Base-by-base conservation (phyloP, 1,140 invertebrate genomes). In the Musca vetustissima region DNA sequence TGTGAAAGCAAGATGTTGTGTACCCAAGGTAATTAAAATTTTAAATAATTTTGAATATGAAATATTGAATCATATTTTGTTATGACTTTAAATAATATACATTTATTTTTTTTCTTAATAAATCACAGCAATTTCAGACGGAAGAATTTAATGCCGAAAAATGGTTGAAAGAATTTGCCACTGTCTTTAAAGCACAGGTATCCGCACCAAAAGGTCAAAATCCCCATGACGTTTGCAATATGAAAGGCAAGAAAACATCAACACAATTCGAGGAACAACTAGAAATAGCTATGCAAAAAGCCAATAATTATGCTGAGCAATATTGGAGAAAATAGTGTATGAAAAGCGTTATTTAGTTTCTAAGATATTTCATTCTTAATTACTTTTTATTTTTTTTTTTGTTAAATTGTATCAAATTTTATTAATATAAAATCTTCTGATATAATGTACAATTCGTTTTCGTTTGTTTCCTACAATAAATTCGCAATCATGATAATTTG, bases 1-100 rank as follows among this genome's bases (percentile, higher is more conserved):
- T 65, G 79, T 90, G 1, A 88, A 87, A 76, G 89, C 87, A 2
- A 80, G 88, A 50, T 90, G 89, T 76, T 86, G 84, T 72, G 85
- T 91, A 43, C 89, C 89, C 32, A 77, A 87, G 71, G 76, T 78
- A 55, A 28, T 25, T n/a, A n/a, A n/a, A n/a, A n/a, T n/a, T n/a
- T n/a, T n/a, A n/a, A n/a, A n/a, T n/a, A n/a, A n/a, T n/a, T n/a
- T n/a, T n/a, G n/a, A n/a, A n/a, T n/a, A n/a, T n/a, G n/a, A n/a
- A n/a, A n/a, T n/a, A n/a, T n/a, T n/a, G n/a, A n/a, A n/a, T n/a
- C n/a, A n/a, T n/a, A n/a, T n/a, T n/a, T n/a, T n/a, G n/a, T n/a
- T n/a, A n/a, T 9, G 2, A 64, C 55, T 32, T 32, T 32, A 32
- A 4, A 9, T 3, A 32, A 32, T 32, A 32, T 32, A 4, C 28